Evolutionary conservation across 2,113 vertebrate genomes (phyloP).

Genomic region (Pycnonotus jocosus): DNA sequence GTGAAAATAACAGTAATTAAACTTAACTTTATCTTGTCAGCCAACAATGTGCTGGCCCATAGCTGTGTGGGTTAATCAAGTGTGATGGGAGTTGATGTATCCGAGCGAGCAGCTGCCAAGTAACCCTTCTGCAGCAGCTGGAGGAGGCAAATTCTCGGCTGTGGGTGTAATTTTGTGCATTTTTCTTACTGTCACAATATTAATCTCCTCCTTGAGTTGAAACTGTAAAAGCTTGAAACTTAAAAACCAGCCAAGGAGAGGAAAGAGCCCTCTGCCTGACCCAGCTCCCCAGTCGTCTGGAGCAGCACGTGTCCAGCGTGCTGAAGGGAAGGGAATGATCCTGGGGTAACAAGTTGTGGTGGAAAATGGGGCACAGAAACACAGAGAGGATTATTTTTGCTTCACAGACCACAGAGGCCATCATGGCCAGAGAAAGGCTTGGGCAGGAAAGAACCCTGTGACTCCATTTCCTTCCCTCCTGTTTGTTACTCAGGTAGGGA

Average conservation of each 20-base stretch:
- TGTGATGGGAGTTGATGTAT: constrained; percentile 25
- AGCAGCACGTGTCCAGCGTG: fast-evolving
- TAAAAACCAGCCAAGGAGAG: neutral
- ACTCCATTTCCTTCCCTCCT: neutral
- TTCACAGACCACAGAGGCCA: neutral
- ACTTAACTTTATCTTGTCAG: constrained; percentile 67
- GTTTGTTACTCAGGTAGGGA: neutral
- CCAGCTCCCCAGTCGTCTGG: neutral
- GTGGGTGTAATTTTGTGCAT: constrained; percentile 2
- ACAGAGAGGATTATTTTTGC: neutral
- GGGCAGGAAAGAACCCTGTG: neutral
- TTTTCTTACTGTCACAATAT: constrained; percentile 27
- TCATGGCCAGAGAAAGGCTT: neutral
- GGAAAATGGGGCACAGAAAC: neutral
- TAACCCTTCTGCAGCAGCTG: neutral
- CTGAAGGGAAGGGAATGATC: neutral
- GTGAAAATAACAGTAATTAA: constrained; percentile 73
- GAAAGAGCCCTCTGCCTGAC: neutral
- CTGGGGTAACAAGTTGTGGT: neutral
- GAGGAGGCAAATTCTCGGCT: constrained; percentile 33
- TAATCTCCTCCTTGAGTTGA: neutral
- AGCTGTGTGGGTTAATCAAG: constrained; percentile 64
- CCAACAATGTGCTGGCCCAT: constrained; percentile 43
- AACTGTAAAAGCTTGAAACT: neutral
- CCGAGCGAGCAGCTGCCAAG: constrained; percentile 4